Evolutionary conservation across 2,888 invertebrate species (phyloP), one percentile per base, ranked within the genome.

Genomic region (Ennomos erosarius): DNA sequence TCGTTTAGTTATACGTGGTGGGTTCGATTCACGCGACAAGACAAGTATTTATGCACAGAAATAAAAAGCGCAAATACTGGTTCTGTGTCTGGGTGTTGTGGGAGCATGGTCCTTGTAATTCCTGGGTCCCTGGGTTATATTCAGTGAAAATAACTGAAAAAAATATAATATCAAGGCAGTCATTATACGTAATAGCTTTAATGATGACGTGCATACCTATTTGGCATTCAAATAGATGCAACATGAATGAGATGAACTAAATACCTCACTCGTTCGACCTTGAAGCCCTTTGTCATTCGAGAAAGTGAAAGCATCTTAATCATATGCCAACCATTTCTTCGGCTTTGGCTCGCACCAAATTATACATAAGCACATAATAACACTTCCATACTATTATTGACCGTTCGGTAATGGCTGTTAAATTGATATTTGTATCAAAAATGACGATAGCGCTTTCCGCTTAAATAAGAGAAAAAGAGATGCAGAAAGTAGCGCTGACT

Each of bases 301-400:
- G 78, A 86, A 84, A 89, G 90, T 87, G 87, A 90, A 89, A 90
- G 88, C 78, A 63, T 71, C 61, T 62, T 76, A 81, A 77, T 78
- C 68, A 76, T 67, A 67, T 67, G 67, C 60, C 68, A 56, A 65
- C 68, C 62, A 64, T 68, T 64, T 60, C 68, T 67, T 74, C 60
- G 62, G 62, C 66, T 80, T 79, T 81, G 72, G 74, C 67, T 67
- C 62, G 65, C 56, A 73, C 75, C 66, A 73, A 76, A 74, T 73
- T 69, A 71, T 67, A 72, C 65, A 62, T 70, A 59, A 54, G 59
- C 39, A 60, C 55, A 52, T 55, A 62, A 65, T 62, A 53, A 64
- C 61, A 62, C 59, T 69, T 64, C 61, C 68, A 69, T 76, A 51
- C 54, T 65, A 75, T 75, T 74, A 72, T 75, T 71, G 68, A 77